A percentile compares a stretch with the other conserved stretches of the same genome.
These are phyloP conservation scores for Drosophila trichaetosa DNA, from an alignment of 2,888 invertebrate species.

Conservation along the genomic window DNA sequence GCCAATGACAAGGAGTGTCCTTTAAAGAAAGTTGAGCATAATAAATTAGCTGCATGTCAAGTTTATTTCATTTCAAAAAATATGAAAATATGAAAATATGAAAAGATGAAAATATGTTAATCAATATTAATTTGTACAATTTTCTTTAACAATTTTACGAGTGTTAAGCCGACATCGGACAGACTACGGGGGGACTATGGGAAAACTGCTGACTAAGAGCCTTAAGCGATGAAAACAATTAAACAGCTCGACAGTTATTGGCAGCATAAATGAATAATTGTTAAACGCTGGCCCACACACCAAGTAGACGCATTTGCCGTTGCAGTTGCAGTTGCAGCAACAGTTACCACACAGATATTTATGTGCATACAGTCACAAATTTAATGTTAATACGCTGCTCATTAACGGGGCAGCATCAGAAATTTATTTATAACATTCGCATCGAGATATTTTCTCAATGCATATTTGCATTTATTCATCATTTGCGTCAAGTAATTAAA, in stretches of 20 bases:
- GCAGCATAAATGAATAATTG: conserved; percentile 44
- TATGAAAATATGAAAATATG: neutral
- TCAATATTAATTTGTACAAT: neutral
- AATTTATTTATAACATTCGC: conserved; percentile 56
- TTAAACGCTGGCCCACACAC: conserved; percentile 12
- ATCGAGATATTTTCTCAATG: conserved; percentile 24
- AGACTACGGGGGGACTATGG: neutral
- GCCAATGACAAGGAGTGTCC: neutral
- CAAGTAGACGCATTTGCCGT: neutral
- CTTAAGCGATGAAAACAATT: conserved; percentile 41
- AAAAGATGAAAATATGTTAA: neutral
- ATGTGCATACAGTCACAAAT: conserved; percentile 29
- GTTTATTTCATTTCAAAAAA: neutral
- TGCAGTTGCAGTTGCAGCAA: conserved; percentile 8
- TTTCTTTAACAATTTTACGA: neutral
- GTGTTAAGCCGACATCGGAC: neutral
- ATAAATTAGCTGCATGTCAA: neutral
- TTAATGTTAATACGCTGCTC: conserved; percentile 57
- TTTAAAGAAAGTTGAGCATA: neutral
- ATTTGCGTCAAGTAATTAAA: conserved; percentile 65
- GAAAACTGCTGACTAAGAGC: conserved; percentile 7
- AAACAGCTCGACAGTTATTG: conserved; percentile 33
- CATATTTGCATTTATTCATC: conserved; percentile 19
- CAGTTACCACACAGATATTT: conserved; percentile 10
- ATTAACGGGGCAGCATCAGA: conserved; percentile 61